Percentiles rank a stretch among this genome's conserved stretches.
phyloP scores from a whole-genome alignment of 2,888 invertebrate species.

The Heliconius ismenius region DNA sequence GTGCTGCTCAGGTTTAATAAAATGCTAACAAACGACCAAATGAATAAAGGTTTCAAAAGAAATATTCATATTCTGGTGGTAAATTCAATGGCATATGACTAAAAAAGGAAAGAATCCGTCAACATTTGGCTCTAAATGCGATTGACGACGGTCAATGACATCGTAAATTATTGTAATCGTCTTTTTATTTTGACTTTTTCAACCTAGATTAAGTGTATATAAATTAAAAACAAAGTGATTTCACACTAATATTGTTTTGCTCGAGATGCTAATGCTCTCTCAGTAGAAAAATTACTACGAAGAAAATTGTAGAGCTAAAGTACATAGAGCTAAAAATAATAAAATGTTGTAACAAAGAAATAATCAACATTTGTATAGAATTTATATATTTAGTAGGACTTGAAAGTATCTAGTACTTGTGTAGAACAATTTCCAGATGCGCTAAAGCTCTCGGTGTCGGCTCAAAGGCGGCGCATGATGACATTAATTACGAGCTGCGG shows the following conservation, averaged over 20 bases:
- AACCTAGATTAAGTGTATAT: neutral
- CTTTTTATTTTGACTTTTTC: neutral
- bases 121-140: neutral
- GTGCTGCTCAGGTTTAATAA: slow-evolving; percentile 1
- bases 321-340: too few relatives aligned
- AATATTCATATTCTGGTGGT: neutral
- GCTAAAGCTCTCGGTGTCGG: neutral
- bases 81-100: neutral
- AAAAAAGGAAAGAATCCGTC: neutral
- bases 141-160: neutral
- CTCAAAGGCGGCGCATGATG: slow-evolving; percentile 13
- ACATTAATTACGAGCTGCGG: slow-evolving; percentile 13
- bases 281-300: too few relatives aligned
- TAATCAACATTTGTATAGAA: neutral
- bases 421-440: slow-evolving; percentile 1
- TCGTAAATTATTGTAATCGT: neutral
- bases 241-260: too few relatives aligned
- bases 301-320: too few relatives aligned
- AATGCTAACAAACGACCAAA: neutral
- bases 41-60: neutral
- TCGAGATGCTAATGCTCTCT: too few relatives aligned
- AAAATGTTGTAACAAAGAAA: neutral
- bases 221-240: neutral
- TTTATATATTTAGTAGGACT: neutral
- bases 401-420: neutral